Evolutionary conservation across 2,888 invertebrate genomes (phyloP).

Genomic region (Netelia virgata): DNA sequence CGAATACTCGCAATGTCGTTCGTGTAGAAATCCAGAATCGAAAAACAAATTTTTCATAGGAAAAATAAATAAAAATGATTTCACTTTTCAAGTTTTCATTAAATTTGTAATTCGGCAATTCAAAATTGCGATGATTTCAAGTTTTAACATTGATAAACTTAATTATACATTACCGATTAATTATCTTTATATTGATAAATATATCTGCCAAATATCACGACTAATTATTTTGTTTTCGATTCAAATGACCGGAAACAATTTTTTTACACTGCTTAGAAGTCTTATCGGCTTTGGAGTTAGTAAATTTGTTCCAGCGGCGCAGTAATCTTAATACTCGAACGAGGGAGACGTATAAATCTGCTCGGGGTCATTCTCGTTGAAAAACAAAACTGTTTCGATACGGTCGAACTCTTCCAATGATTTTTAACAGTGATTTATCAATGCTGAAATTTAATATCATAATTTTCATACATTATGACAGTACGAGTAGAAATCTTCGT

Average conservation of each 20-base stretch:
- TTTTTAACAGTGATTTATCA: too few relatives aligned
- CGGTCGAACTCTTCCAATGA: too few relatives aligned
- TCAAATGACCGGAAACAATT: conserved; percentile 4
- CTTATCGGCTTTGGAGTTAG: conserved; percentile 51
- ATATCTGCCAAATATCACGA: not conserved
- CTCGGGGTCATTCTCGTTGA: conserved; percentile 34
- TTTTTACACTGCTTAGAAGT: conserved; percentile 2
- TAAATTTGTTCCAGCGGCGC: conserved; percentile 25
- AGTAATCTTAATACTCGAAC: not conserved
- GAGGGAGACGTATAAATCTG: conserved; percentile 1
- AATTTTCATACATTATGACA: not conserved
- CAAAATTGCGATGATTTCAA: too few relatives aligned
- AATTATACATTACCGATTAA: not conserved
- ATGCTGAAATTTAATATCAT: not conserved
- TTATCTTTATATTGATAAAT: not conserved
- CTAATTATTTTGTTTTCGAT: not conserved
- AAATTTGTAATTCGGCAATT: too few relatives aligned
- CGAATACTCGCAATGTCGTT: not conserved
- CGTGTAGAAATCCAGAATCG: not conserved
- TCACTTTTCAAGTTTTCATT: too few relatives aligned
- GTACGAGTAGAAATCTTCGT: too few relatives aligned
- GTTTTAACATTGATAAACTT: too few relatives aligned
- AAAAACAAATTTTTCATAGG: not conserved
- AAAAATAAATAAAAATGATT: not conserved
- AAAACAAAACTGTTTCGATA: conserved; percentile 10